Conservation (phyloP, 2,888 invertebrate genomes). For the Leptothorax acervorum region DNA sequence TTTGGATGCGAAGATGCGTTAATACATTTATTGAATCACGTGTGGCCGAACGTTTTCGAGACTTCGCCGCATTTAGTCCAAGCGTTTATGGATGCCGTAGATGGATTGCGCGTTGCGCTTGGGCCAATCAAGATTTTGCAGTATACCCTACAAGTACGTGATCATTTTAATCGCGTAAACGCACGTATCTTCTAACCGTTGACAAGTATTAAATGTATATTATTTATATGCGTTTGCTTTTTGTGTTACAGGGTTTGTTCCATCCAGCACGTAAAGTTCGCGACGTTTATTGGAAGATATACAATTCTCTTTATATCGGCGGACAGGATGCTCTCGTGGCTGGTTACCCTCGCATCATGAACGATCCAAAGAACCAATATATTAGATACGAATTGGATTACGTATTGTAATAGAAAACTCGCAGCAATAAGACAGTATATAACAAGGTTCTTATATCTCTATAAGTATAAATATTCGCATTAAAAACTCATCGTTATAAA, state of each 20-base stretch:
- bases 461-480: background rate
- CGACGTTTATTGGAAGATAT: slow-evolving; percentile 99
- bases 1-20: slow-evolving; percentile 99
- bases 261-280: slow-evolving; percentile 99
- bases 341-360: slow-evolving; percentile 98
- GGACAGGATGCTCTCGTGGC: slow-evolving; percentile 99
- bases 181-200: background rate
- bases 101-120: slow-evolving; percentile 98
- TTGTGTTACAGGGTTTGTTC: slow-evolving; percentile 93
- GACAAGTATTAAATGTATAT: background rate
- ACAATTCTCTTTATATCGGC: slow-evolving; percentile 99
- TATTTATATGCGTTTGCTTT: background rate
- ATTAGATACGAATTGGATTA: slow-evolving; percentile 98
- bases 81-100: slow-evolving; percentile 99
- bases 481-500: slow-evolving; percentile 6
- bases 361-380: slow-evolving; percentile 98
- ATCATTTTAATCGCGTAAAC: background rate
- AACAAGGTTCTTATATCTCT: slow-evolving; percentile 25
- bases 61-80: slow-evolving; percentile 99
- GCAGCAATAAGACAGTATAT: background rate
- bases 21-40: slow-evolving; percentile 98
- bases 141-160: slow-evolving; percentile 95
- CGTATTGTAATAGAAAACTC: slow-evolving; percentile 89
- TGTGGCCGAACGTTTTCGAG: slow-evolving; percentile 99
- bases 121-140: slow-evolving; percentile 99